Conservation (phyloP, 1,140 invertebrate genomes). For the Trachymyrmex cornetzi region DNA sequence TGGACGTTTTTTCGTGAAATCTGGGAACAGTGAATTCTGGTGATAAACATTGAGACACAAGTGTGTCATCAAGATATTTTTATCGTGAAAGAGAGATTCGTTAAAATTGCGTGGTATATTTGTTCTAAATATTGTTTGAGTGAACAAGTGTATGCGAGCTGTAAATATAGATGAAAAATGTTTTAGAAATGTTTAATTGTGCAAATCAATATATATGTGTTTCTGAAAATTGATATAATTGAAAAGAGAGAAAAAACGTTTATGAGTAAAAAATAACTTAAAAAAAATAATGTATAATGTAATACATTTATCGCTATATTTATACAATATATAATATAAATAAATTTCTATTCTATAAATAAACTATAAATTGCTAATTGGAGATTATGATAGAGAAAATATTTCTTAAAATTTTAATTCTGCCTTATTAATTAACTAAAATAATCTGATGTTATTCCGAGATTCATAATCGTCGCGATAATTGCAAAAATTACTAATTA, state of each 20-base stretch:
- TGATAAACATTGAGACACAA: not conserved
- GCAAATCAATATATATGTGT: not conserved
- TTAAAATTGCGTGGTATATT: not conserved
- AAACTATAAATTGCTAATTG: not conserved
- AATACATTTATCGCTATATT: not conserved
- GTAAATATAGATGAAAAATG: not conserved
- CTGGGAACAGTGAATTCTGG: not conserved
- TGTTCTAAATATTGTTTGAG: not conserved
- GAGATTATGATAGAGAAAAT: not conserved
- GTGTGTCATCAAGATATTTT: not conserved
- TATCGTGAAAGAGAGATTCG: not conserved
- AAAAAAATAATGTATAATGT: not conserved
- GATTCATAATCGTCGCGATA: not conserved
- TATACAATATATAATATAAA: not conserved
- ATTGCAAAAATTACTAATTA: not conserved
- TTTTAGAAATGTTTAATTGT: not conserved
- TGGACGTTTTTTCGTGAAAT: not conserved
- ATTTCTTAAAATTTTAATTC: not conserved
- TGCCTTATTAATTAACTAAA: not conserved
- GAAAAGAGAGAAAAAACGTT: not conserved
- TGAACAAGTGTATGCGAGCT: not conserved
- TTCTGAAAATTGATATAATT: not conserved
- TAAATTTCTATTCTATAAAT: not conserved
- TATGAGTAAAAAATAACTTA: not conserved
- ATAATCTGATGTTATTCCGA: not conserved